A percentile compares a stretch with the other conserved stretches of the same genome.
These are phyloP conservation scores for Caenorhabditis drosophilae DNA, from an alignment of 2,888 invertebrate species.

Conservation along the genomic window DNA sequence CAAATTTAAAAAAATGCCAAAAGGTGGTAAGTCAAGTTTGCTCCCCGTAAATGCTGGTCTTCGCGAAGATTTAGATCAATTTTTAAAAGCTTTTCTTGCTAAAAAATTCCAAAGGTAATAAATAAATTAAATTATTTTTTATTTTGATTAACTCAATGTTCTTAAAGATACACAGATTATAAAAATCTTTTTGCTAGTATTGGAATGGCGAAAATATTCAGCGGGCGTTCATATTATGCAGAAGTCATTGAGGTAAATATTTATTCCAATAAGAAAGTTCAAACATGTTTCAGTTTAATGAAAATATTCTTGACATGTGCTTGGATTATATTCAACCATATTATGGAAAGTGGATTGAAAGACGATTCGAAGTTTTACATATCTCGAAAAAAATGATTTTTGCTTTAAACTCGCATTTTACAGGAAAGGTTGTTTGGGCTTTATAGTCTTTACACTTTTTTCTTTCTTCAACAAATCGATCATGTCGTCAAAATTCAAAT, in stretches of 20 bases:
- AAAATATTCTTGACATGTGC: conserved; percentile 15
- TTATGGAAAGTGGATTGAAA: not conserved
- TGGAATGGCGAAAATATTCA: conserved; percentile 19
- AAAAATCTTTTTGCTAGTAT: conserved; percentile 10
- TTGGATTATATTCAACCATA: conserved; percentile 15
- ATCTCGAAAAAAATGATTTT: too few relatives aligned
- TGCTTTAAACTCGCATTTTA: too few relatives aligned
- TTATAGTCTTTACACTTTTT: conserved; percentile 28
- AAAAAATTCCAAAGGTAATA: too few relatives aligned
- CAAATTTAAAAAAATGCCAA: conserved; percentile 39
- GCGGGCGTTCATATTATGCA: conserved; percentile 17
- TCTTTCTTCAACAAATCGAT: conserved; percentile 11
- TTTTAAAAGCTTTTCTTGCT: conserved; percentile 14
- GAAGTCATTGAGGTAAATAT: conserved; percentile 27
- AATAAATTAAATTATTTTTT: too few relatives aligned
- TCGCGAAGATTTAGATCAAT: conserved; percentile 16
- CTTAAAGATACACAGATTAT: too few relatives aligned
- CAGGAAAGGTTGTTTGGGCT: conserved; percentile 26
- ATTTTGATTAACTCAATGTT: too few relatives aligned
- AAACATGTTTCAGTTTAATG: conserved; percentile 22
- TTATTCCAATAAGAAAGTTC: not conserved
- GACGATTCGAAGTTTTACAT: conserved; percentile 13
- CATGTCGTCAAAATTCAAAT: conserved; percentile 34
- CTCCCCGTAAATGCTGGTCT: conserved; percentile 25
- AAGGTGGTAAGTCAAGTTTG: conserved; percentile 23